Conservation (phyloP, 2,113 vertebrate genomes). For the Agapornis roseicollis region DNA sequence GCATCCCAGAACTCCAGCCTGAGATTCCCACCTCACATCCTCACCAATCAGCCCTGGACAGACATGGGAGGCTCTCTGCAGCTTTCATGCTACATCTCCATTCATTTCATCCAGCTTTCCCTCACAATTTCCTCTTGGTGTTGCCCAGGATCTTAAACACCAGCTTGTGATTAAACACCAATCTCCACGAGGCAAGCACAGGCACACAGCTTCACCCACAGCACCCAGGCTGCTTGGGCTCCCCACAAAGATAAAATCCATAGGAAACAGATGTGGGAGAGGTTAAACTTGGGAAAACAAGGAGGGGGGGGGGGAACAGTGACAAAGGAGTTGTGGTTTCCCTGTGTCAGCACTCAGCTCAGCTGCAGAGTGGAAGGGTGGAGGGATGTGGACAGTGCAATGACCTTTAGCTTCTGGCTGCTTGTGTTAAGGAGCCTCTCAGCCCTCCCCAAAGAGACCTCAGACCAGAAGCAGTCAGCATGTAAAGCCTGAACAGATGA, state of each 20-base stretch:
- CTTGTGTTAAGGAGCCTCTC: neutral
- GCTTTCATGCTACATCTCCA: neutral
- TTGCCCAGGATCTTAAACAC: neutral
- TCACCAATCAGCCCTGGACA: neutral
- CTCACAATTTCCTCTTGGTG: neutral
- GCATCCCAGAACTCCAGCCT: neutral
- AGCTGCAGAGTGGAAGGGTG: neutral
- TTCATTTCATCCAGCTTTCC: neutral
- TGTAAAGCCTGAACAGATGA: neutral
- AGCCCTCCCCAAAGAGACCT: neutral
- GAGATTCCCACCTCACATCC: neutral
- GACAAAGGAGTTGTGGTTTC: constrained; percentile 34
- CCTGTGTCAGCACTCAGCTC: constrained; percentile 46
- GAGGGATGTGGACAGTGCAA: neutral
- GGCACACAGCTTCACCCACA: neutral
- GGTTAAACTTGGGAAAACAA: constrained; percentile 50
- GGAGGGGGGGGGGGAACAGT: neutral
- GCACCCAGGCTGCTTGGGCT: neutral
- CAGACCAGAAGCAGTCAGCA: neutral
- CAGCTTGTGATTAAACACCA: neutral
- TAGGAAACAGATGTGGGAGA: constrained; percentile 67
- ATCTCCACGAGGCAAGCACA: neutral
- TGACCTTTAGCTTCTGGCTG: constrained; percentile 1
- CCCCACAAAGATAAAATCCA: neutral
- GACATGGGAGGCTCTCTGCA: neutral